Evolutionary conservation across 1,140 invertebrate species (phyloP).

Genomic region (Ceratoteleas bidentatus): DNA sequence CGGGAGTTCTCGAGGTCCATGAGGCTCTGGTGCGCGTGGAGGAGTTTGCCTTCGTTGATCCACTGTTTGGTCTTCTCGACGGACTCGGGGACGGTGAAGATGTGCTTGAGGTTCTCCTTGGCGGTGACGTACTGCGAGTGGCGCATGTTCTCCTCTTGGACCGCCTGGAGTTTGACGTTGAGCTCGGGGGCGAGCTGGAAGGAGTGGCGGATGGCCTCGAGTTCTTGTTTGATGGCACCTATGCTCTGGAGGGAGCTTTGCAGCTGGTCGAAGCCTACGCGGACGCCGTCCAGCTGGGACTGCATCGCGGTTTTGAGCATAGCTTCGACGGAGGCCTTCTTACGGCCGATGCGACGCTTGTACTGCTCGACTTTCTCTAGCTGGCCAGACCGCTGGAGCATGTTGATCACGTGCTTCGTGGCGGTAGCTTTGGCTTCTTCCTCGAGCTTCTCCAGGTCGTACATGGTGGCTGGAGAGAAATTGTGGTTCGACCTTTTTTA

Average conservation of each 20-base stretch:
- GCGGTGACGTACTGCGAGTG: conserved; percentile 98
- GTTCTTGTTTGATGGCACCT: conserved; percentile 86
- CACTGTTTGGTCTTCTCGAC: conserved; percentile 96
- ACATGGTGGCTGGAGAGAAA: conserved; percentile 81
- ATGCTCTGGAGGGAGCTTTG: conserved; percentile 92
- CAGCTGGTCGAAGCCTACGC: conserved; percentile 95
- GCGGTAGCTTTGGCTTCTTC: conserved; percentile 91
- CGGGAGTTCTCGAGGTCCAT: conserved; percentile 96
- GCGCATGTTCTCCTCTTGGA: conserved; percentile 95
- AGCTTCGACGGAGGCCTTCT: conserved; percentile 97
- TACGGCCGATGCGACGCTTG: conserved; percentile 88
- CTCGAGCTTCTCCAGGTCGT: conserved; percentile 87
- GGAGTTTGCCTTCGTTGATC: conserved; percentile 96
- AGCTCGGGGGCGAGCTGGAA: conserved; percentile 87
- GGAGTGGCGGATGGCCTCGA: conserved; percentile 77
- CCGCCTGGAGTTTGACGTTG: conserved; percentile 89
- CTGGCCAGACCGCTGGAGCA: conserved; percentile 96
- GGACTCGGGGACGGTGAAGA: conserved; percentile 98
- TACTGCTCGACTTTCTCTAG: conserved; percentile 97
- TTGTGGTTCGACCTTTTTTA: too few relatives aligned
- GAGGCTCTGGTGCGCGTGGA: conserved; percentile 97
- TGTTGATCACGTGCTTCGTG: conserved; percentile 94
- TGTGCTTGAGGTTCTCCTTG: conserved; percentile 98
- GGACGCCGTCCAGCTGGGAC: conserved; percentile 97
- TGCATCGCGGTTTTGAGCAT: conserved; percentile 99